Base-by-base conservation (phyloP, 2,113 vertebrate species). In the Arvicanthis niloticus region DNA sequence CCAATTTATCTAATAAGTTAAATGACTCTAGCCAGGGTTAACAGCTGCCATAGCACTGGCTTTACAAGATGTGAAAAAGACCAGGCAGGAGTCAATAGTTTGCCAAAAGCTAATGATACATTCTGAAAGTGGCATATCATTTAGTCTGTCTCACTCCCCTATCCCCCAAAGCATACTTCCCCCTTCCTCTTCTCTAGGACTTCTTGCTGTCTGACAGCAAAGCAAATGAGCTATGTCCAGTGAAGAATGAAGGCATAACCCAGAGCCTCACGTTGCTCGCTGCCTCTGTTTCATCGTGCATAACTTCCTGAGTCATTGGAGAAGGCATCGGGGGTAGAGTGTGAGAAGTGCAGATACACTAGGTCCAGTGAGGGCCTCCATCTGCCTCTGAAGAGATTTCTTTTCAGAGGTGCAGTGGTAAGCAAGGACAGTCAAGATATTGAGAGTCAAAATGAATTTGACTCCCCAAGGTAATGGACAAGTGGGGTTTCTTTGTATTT, bases 51-150 rank as follows among this genome's bases (percentile, higher is more conserved):
- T 91, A 85, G 89, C 91, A 9, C 48, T 0, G 40, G 85, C 97
- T 98, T 98, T 94, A 97, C 3, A 29, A 96, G 94, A 97, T 94
- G 91, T 98, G 97, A 98, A 97, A 96, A 98, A 98, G 97, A 98
- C 97, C 93, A 97, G 95, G 96, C 95, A 96, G 93, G 89, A 98
- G 97, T 98, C 97, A 98, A 92, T 94, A 97, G 94, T 98, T 97
- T 91, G 94, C 97, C 97, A 97, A 97, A 98, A 98, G 97, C 97
- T 96, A 98, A 94, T 95, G 97, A 96, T 95, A 97, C 90, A 67
- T 97, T 95, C 96, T 94, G 96, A 97, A 95, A 76, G 88, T 94
- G 96, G 97, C 87, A 67, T 98, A 91, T 89, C 96, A 91, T 98
- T 97, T 31, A 93, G 78, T 17, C 58, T 76, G 68, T 96, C 95